phyloP scores from a whole-genome alignment of 2,888 invertebrate genomes.

The Agrotis segetum region DNA sequence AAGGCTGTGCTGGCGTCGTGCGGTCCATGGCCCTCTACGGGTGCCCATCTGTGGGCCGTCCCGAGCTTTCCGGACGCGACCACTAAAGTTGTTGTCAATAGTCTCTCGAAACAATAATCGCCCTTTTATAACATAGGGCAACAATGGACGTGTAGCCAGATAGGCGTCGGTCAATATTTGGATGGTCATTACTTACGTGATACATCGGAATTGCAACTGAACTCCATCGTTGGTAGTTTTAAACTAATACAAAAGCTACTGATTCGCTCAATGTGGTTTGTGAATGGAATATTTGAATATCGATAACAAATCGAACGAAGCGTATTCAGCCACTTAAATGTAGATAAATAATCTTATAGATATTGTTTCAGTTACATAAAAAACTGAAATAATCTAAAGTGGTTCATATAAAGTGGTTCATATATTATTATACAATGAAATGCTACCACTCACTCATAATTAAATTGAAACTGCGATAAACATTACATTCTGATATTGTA shows the following conservation, averaged over 20 bases:
- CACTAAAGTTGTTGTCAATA: no score
- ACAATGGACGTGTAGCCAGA: no score
- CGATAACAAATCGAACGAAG: background rate
- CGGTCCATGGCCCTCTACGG: no score
- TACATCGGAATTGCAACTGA: slow-evolving; percentile 48
- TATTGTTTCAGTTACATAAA: background rate
- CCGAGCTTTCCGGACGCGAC: no score
- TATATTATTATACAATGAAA: background rate
- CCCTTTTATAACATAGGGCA: no score
- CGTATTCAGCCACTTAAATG: background rate
- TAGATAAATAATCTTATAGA: background rate
- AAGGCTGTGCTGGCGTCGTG: no score
- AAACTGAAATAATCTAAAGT: background rate
- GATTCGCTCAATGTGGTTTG: slow-evolving; percentile 29
- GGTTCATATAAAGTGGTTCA: no score
- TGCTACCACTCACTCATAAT: slow-evolving; percentile 2
- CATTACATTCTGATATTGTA: background rate
- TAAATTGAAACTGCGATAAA: background rate
- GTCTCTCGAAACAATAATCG: no score
- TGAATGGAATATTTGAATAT: slow-evolving; percentile 11
- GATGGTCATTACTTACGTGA: no score
- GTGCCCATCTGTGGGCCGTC: no score
- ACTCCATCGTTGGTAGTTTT: slow-evolving; percentile 53
- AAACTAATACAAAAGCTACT: no score
- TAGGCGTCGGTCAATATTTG: no score